These are phyloP conservation scores for Strigamia crassipes DNA, from an alignment of 2,888 invertebrate genomes.

Conservation along the genomic window DNA sequence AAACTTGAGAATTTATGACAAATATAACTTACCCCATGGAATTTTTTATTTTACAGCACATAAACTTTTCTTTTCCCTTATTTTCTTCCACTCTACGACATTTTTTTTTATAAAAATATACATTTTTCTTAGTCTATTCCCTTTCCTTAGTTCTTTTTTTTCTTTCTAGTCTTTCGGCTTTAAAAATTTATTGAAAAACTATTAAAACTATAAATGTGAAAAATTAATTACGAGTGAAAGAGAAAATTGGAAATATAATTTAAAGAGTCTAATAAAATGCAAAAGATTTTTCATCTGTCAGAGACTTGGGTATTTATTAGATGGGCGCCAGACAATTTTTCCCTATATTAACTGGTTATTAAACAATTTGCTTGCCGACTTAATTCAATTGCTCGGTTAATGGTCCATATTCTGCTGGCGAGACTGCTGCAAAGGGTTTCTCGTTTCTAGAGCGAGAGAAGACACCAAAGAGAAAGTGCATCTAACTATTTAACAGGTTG, in stretches of 20 bases:
- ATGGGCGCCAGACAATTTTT: slow-evolving; percentile 34
- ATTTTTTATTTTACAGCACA: neutral
- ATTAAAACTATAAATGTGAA: slow-evolving; percentile 3
- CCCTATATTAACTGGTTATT: slow-evolving; percentile 32
- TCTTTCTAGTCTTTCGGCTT: neutral
- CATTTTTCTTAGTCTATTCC: neutral
- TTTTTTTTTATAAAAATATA: neutral
- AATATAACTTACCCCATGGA: neutral
- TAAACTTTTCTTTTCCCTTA: neutral
- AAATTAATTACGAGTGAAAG: neutral
- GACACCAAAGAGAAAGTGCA: slow-evolving; percentile 31
- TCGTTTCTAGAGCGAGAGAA: neutral
- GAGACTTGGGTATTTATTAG: slow-evolving; percentile 27
- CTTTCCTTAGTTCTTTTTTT: neutral
- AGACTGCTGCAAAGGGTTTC: slow-evolving; percentile 34
- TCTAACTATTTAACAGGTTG: slow-evolving; percentile 14
- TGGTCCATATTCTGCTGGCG: slow-evolving; percentile 30
- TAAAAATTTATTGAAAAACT: neutral
- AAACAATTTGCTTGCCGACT: slow-evolving; percentile 34
- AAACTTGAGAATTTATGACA: slow-evolving; percentile 1
- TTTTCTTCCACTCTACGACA: neutral
- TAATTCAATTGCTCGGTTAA: slow-evolving; percentile 35
- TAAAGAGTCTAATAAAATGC: slow-evolving; percentile 4
- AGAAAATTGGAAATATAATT: neutral
- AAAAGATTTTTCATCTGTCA: slow-evolving; percentile 18